These are phyloP conservation scores for Bucco capensis DNA, from an alignment of 2,113 vertebrate species.

Conservation along the genomic window DNA sequence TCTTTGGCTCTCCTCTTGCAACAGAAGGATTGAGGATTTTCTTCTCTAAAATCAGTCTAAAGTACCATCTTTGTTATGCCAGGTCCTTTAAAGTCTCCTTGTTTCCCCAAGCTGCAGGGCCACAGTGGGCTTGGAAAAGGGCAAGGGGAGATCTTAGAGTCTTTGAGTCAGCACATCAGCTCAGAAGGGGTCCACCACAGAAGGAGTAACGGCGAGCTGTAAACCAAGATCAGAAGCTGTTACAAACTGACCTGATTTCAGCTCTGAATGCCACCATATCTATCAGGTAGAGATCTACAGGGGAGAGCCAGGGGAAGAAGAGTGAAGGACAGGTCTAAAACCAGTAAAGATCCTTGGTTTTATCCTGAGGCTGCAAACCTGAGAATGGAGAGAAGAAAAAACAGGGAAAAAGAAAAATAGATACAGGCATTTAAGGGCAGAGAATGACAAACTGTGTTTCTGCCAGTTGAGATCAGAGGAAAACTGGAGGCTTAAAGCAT, in stretches of 20 bases:
- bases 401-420: conserved; percentile 60
- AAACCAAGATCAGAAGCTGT: conserved; percentile 95
- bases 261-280: conserved; percentile 68
- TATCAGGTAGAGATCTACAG: conserved; percentile 76
- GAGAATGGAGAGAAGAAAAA: conserved; percentile 74
- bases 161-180: conserved; percentile 78
- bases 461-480: conserved; percentile 16
- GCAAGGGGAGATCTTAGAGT: conserved; percentile 48
- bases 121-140: conserved; percentile 53
- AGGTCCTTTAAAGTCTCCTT: conserved; percentile 62
- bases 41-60: not conserved
- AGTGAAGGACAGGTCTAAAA: conserved; percentile 84
- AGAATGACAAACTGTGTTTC: conserved; percentile 43
- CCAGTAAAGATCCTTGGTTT: conserved; percentile 97
- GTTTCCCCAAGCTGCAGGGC: conserved; percentile 47
- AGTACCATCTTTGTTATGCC: conserved; percentile 7
- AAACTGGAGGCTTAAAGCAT: not conserved
- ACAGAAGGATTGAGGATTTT: not conserved
- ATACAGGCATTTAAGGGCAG: conserved; percentile 64
- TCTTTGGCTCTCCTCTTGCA: conserved; percentile 52
- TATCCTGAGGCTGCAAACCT: conserved; percentile 96
- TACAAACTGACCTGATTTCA: conserved; percentile 81
- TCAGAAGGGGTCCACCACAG: conserved; percentile 87
- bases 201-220: conserved; percentile 89
- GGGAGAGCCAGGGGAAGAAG: conserved; percentile 67